Conservation (phyloP, 2,888 invertebrate genomes). For the Labia minor region DNA sequence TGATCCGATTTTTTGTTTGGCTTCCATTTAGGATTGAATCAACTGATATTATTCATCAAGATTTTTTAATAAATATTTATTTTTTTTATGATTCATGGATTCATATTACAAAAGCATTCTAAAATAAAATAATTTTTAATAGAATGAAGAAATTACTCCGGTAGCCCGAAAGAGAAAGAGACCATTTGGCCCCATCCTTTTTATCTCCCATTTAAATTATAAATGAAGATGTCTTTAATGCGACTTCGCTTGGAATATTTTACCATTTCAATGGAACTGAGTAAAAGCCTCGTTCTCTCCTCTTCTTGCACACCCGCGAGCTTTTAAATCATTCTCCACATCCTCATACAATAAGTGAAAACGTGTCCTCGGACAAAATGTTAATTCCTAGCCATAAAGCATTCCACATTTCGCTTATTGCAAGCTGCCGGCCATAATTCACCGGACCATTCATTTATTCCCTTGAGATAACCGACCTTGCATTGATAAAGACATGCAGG, state of each 20-base stretch:
- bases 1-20: too few species aligned
- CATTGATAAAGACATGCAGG: neutral
- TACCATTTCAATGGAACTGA: neutral
- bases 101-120: too few species aligned
- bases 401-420: neutral
- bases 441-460: neutral
- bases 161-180: neutral
- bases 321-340: neutral
- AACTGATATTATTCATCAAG: too few species aligned
- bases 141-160: too few species aligned
- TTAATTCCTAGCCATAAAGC: neutral
- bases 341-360: neutral
- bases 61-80: too few species aligned
- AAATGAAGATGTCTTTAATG: neutral
- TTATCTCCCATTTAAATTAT: neutral
- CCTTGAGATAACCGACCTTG: constrained; percentile 13
- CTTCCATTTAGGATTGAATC: too few species aligned
- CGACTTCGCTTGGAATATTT: neutral
- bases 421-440: constrained; percentile 7
- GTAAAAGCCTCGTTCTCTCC: neutral
- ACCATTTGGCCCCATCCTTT: neutral
- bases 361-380: constrained; percentile 13
- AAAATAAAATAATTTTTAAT: too few species aligned
- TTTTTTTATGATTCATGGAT: too few species aligned
- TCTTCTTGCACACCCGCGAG: neutral